phyloP scores from a whole-genome alignment of 2,113 vertebrate genomes.

The Brachyhypopomus gauderio region DNA sequence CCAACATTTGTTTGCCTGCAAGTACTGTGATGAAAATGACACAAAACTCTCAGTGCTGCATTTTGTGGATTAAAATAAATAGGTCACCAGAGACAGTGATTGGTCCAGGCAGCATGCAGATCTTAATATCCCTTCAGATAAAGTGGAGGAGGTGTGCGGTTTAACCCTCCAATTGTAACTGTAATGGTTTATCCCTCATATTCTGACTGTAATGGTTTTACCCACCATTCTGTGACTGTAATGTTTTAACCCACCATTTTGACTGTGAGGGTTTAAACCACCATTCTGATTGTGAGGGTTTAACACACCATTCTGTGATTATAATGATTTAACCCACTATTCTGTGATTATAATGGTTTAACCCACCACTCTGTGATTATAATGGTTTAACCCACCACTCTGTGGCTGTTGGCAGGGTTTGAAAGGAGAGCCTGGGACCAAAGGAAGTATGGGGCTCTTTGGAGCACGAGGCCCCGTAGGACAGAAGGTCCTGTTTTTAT shows the following conservation, averaged over 20 bases:
- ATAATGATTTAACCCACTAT: too few species aligned
- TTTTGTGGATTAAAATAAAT: neutral
- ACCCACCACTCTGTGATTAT: neutral
- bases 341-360: too few species aligned
- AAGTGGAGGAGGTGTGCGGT: neutral
- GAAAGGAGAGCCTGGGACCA: conserved; percentile 83
- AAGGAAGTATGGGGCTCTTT: conserved; percentile 83
- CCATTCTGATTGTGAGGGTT: too few species aligned
- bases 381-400: neutral
- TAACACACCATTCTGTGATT: too few species aligned
- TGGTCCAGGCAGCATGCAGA: neutral
- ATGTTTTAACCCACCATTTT: too few species aligned
- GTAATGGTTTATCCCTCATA: too few species aligned
- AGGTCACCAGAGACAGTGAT: neutral
- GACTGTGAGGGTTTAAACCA: too few species aligned
- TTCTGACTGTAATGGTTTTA: too few species aligned
- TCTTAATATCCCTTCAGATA: neutral
- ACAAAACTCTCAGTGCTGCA: neutral
- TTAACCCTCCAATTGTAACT: too few species aligned
- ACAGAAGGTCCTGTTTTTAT: conserved; percentile 77
- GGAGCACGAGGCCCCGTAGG: conserved; percentile 84
- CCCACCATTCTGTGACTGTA: too few species aligned
- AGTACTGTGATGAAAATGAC: neutral
- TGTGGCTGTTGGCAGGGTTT: conserved; percentile 79
- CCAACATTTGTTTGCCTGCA: neutral